These are phyloP conservation scores for Acyrthosiphon pisum DNA, from an alignment of 1,140 invertebrate species.

Conservation along the genomic window DNA sequence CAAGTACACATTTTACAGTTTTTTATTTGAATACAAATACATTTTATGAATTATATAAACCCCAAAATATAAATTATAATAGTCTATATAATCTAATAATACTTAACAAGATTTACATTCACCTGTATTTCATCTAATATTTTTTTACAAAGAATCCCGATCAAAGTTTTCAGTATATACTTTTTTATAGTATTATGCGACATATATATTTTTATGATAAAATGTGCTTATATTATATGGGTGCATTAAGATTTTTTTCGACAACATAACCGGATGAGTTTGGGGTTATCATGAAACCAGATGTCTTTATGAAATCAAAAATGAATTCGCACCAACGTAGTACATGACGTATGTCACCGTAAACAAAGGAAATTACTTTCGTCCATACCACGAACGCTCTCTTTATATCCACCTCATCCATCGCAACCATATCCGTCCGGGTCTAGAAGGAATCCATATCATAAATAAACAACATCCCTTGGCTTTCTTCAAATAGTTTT, in stretches of 20 bases:
- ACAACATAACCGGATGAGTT: background rate
- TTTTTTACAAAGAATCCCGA: background rate
- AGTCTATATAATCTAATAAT: background rate
- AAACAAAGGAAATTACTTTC: slow-evolving; percentile 50
- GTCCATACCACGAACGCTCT: background rate
- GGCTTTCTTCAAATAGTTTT: slow-evolving; percentile 22
- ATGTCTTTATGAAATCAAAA: slow-evolving; percentile 39
- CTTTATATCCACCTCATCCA: background rate
- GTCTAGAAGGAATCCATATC: background rate
- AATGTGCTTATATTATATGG: background rate
- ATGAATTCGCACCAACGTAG: slow-evolving; percentile 27
- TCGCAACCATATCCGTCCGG: background rate
- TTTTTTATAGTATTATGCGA: background rate
- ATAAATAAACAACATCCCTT: slow-evolving; percentile 47
- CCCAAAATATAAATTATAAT: background rate
- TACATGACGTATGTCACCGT: slow-evolving; percentile 2
- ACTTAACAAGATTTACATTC: background rate
- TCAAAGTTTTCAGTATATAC: background rate
- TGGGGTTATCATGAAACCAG: background rate
- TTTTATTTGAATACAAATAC: background rate
- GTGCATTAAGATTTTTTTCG: background rate
- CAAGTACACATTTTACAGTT: background rate
- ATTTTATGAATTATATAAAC: background rate
- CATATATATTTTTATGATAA: background rate
- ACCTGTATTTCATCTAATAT: background rate